Percentiles rank a stretch among this genome's conserved stretches.
Conservation (phyloP, 2,888 invertebrate species). For the Epistrophe eligans region DNA sequence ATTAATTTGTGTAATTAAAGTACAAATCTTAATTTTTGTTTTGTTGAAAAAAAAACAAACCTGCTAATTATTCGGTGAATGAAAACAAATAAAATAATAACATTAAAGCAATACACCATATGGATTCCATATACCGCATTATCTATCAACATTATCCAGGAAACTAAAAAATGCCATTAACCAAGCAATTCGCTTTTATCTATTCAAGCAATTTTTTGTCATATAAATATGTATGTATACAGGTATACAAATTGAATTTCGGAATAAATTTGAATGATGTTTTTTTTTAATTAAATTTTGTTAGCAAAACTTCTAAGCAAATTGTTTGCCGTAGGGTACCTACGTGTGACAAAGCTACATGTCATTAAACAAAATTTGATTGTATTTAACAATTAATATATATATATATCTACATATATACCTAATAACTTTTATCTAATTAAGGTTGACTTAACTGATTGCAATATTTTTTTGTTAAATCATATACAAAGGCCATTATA, state of each 20-base stretch:
- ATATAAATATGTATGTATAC: too few species aligned
- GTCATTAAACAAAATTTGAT: background rate
- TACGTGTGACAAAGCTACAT: background rate
- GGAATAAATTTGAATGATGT: background rate
- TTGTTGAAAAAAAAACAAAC: background rate
- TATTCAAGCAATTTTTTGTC: background rate
- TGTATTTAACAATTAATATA: background rate
- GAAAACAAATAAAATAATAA: background rate
- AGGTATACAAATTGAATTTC: background rate
- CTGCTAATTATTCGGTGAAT: background rate
- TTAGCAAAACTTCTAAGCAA: background rate
- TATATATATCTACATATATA: too few species aligned
- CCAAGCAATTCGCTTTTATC: background rate
- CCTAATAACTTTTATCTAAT: too few species aligned
- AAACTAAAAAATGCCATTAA: constrained; percentile 1
- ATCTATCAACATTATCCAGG: background rate
- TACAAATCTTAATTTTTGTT: background rate
- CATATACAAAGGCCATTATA: too few species aligned
- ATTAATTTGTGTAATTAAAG: background rate
- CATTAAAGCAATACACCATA: background rate
- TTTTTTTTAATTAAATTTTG: background rate
- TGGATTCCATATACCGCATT: background rate
- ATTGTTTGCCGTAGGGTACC: background rate
- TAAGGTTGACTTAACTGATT: too few species aligned
- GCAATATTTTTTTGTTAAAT: too few species aligned